Percentiles rank a stretch among this genome's conserved stretches.
phyloP scores from a whole-genome alignment of 2,888 invertebrate genomes.

The Dolichopus griseipennis region DNA sequence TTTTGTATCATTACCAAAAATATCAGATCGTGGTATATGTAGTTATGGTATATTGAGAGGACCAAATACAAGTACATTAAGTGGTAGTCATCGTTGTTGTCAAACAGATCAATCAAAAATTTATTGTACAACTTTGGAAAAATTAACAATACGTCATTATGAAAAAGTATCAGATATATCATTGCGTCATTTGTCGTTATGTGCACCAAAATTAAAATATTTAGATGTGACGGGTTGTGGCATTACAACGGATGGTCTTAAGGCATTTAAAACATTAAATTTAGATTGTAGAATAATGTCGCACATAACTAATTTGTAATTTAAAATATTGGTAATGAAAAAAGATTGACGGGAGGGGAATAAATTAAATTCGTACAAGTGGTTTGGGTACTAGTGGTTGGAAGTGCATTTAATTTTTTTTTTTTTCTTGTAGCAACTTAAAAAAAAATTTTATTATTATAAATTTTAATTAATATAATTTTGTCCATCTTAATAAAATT shows the following conservation, averaged over 20 bases:
- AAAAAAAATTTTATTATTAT: no score
- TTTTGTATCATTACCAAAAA: slow-evolving; percentile 15
- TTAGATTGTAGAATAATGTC: slow-evolving; percentile 51
- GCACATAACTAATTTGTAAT: slow-evolving; percentile 23
- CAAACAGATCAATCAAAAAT: slow-evolving; percentile 28
- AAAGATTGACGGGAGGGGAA: no score
- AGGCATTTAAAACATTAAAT: slow-evolving; percentile 50
- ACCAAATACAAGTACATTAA: slow-evolving; percentile 35
- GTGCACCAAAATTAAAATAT: slow-evolving; percentile 49
- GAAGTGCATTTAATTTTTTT: no score
- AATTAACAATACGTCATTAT: slow-evolving; percentile 51
- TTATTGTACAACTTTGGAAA: slow-evolving; percentile 45
- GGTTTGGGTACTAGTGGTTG: no score
- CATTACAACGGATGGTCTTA: slow-evolving; percentile 53
- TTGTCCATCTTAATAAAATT: no score
- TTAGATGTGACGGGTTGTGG: slow-evolving; percentile 60
- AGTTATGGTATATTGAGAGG: slow-evolving; percentile 37
- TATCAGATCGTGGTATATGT: slow-evolving; percentile 39
- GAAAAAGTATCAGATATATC: slow-evolving; percentile 54
- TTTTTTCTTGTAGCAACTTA: no score
- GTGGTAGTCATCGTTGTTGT: slow-evolving; percentile 41
- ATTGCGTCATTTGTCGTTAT: slow-evolving; percentile 51
- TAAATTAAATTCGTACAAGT: no score
- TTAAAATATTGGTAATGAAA: no score
- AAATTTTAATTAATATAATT: no score